A percentile compares a stretch with the other conserved stretches of the same genome.
Evolutionary conservation across 2,113 vertebrate genomes (phyloP).

Genomic region (Chamaea fasciata): DNA sequence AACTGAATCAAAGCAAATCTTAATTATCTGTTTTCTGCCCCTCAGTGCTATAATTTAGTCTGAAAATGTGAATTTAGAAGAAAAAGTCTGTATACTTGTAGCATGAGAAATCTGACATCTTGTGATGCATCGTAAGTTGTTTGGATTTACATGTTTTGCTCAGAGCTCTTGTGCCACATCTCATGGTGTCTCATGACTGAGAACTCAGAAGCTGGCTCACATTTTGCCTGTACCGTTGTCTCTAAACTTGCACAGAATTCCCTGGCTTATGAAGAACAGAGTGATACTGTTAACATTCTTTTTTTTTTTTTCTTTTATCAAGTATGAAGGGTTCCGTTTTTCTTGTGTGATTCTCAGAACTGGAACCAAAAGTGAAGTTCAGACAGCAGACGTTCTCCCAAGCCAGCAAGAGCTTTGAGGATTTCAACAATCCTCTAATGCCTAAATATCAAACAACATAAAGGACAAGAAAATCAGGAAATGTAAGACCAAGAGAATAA

Average conservation of each 20-base stretch:
- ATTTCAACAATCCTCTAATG: not conserved
- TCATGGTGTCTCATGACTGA: slow-evolving; percentile 28
- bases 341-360: not conserved
- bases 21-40: not conserved
- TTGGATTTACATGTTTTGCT: slow-evolving; percentile 11
- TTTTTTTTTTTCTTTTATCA: not conserved
- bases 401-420: not conserved
- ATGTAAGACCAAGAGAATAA: not conserved
- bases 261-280: not conserved
- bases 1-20: not conserved
- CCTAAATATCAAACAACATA: slow-evolving; percentile 20
- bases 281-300: not conserved
- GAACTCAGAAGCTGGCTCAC: not conserved
- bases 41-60: not conserved
- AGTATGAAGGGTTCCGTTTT: not conserved
- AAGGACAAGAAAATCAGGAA: slow-evolving; percentile 26
- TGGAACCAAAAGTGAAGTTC: not conserved
- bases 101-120: slow-evolving; percentile 3
- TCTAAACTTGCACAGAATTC: not conserved
- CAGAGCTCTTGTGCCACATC: not conserved
- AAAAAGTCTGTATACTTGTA: not conserved
- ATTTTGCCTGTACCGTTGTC: not conserved
- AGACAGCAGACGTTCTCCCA: not conserved
- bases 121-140: slow-evolving; percentile 35
- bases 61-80: not conserved